Percentiles rank a stretch among this genome's conserved stretches.
phyloP scores from a whole-genome alignment of 2,888 invertebrate species.

The Anagyrus pseudococci region DNA sequence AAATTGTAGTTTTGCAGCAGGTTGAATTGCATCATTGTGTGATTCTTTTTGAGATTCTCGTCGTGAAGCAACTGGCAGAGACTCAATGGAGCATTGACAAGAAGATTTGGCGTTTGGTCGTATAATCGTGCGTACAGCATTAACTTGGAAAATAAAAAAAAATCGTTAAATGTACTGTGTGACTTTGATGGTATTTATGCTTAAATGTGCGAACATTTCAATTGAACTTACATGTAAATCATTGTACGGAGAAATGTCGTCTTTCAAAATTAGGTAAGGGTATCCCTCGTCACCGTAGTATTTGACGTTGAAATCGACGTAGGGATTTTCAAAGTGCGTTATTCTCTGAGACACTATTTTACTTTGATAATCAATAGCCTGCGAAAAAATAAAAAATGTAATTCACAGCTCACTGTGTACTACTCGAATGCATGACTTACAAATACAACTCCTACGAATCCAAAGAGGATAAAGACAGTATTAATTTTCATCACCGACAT shows the following conservation, averaged over 20 bases:
- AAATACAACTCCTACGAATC: background rate
- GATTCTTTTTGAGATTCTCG: background rate
- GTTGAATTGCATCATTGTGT: conserved; percentile 32
- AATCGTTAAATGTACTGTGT: conserved; percentile 41
- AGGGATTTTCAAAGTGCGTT: conserved; percentile 41
- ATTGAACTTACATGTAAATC: conserved; percentile 39
- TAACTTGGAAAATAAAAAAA: conserved; percentile 36
- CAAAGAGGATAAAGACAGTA: background rate
- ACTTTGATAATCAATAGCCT: conserved; percentile 38
- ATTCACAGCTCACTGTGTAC: background rate
- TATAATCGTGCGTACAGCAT: conserved; percentile 35
- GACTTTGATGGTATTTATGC: too few relatives aligned
- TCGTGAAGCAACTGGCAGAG: conserved; percentile 40
- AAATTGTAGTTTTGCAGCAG: conserved; percentile 40
- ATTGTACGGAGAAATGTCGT: conserved; percentile 39
- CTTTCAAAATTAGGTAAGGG: conserved; percentile 40
- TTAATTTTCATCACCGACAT: conserved; percentile 9
- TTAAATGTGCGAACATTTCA: background rate
- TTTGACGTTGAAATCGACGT: conserved; percentile 38
- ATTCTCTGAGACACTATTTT: conserved; percentile 35
- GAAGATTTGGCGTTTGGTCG: conserved; percentile 39
- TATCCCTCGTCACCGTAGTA: conserved; percentile 39
- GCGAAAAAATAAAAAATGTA: background rate
- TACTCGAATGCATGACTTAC: background rate
- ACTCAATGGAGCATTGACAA: conserved; percentile 39